phyloP scores from a whole-genome alignment of 92 coral and sea anemone species.

The Porites rus region DNA sequence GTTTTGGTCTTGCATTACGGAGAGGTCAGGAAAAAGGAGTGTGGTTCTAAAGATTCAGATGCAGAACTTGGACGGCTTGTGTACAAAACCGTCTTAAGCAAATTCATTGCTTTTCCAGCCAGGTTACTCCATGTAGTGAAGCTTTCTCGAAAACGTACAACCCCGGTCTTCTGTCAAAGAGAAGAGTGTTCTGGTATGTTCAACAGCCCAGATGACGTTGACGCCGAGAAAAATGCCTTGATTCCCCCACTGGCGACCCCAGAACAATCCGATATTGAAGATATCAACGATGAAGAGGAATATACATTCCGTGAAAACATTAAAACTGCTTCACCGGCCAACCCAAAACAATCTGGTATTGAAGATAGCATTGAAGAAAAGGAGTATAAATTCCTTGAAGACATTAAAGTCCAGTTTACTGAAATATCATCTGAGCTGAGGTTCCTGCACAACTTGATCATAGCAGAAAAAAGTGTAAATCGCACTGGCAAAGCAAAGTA shows the following conservation, averaged over 20 bases:
- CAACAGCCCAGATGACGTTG: neutral
- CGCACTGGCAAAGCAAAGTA: neutral
- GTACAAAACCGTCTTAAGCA: neutral
- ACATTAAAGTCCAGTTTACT: neutral
- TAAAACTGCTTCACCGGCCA: neutral
- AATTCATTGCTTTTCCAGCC: neutral
- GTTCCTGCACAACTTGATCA: neutral
- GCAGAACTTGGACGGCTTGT: constrained; percentile 65
- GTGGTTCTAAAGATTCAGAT: constrained; percentile 29
- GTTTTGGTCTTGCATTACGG: constrained; percentile 61
- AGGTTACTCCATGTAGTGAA: neutral
- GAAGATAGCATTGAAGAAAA: neutral
- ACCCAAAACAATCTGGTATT: neutral
- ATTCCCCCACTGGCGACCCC: neutral
- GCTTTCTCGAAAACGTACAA: neutral
- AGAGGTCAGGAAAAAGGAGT: constrained; percentile 39
- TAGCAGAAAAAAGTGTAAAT: neutral
- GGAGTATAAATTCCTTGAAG: neutral
- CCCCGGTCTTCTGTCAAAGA: neutral
- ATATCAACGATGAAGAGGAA: neutral
- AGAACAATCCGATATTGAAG: neutral
- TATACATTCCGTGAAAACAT: neutral
- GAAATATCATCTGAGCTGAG: neutral
- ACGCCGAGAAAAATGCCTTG: neutral
- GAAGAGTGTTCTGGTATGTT: neutral